A percentile compares a stretch with the other conserved stretches of the same genome.
Conservation (phyloP, 2,797 vertebrate species). For the Clamator glandarius region DNA sequence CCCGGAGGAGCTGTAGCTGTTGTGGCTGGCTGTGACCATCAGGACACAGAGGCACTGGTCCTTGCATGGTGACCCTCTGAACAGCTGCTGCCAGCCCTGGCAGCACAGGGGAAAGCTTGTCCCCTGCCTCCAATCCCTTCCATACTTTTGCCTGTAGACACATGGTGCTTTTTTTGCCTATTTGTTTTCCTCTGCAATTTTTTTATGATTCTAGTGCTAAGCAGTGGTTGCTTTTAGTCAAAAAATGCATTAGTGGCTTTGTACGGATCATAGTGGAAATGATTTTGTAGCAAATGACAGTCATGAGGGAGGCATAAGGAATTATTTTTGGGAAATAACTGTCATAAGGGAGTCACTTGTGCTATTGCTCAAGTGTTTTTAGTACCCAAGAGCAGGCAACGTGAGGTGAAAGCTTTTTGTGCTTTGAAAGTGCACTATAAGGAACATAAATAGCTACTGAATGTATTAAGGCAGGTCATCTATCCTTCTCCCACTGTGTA, state of each 20-base stretch:
- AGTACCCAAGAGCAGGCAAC: not conserved
- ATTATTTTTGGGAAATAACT: constrained; percentile 42
- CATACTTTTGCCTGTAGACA: not conserved
- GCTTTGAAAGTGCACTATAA: not conserved
- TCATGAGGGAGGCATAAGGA: constrained; percentile 35
- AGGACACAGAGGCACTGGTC: not conserved
- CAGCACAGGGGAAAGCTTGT: not conserved
- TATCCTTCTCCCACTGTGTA: not conserved
- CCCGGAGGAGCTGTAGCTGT: not conserved
- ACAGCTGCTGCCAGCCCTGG: not conserved
- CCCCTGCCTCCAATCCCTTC: not conserved
- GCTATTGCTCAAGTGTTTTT: constrained; percentile 4
- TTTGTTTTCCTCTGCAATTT: not conserved
- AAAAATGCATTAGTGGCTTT: constrained; percentile 28
- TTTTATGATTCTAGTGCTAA: constrained; percentile 21
- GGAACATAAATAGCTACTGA: not conserved
- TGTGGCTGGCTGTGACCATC: not conserved
- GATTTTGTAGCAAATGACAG: constrained; percentile 50
- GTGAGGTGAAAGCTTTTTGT: constrained; percentile 20
- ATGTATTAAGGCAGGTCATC: not conserved
- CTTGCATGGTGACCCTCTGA: not conserved
- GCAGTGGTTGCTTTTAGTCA: constrained; percentile 4
- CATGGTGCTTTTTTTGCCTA: not conserved
- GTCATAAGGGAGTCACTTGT: constrained; percentile 34
- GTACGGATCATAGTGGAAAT: not conserved